Base-by-base conservation (phyloP, 1,140 invertebrate genomes). In the Brachionus calyciflorus region DNA sequence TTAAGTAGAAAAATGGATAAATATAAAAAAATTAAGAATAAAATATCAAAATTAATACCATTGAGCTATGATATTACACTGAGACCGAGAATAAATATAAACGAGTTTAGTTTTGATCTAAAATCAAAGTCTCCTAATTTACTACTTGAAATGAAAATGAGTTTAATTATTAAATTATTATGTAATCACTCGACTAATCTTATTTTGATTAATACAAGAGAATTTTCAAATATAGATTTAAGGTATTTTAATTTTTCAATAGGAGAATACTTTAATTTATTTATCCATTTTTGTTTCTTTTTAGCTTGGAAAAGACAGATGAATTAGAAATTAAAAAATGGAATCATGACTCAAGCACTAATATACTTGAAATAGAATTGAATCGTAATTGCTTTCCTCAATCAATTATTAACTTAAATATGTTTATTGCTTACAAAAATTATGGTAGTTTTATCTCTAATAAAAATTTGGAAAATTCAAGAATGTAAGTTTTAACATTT, bases 311-410 rank as follows among this genome's bases (percentile, higher is more conserved):
- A 24, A 44, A 65, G 10, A n/a, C n/a, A n/a, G 12, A 24, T 26
- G 19, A 65, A 9, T 44, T 65, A 21, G 37, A 37, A 26, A 65
- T 65, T 7, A 65, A 65, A 41, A 41, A 41, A 44, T 65, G 60
- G 60, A 65, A 65, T 24, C 60, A 65, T 21, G 60, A 65, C 26
- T 65, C 60, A 65, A 44, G 17, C 44, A 65, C 60, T 3, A 65
- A 44, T 10, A 65, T 65, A 21, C 24, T 65, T n/a, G 60, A 65
- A 24, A 44, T 65, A 24, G 37, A 65, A 65, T 24, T 44, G 17
- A 65, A 7, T 44, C 19, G 26, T 2, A 44, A 44, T 7, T 65
- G 60, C 12, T 24, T 17, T 7, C 33, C 19, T 12, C 9, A 21
- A 44, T 24, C 17, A 19, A 24, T 65, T 14, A 44, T 44, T 65